phyloP scores from a whole-genome alignment of 37 sponge, comb jelly and placozoan genomes.

The Diacarnus erythraeanus region DNA sequence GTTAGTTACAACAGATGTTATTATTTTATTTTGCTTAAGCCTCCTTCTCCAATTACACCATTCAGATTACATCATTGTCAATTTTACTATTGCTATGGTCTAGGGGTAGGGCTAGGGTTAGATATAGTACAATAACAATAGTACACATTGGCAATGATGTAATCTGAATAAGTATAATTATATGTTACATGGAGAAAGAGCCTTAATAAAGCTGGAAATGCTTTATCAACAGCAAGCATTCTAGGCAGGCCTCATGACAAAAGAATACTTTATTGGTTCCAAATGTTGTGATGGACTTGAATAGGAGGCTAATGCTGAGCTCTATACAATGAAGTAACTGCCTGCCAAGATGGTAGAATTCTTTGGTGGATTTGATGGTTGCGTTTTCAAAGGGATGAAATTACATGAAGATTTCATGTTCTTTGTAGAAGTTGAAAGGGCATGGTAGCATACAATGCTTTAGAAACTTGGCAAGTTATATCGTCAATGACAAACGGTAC shows the following conservation, averaged over 20 bases:
- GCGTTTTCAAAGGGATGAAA: not conserved
- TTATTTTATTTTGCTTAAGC: no score
- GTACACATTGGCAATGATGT: no score
- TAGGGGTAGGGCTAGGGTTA: no score
- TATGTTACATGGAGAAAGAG: no score
- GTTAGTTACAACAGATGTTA: not conserved
- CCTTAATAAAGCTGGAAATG: not conserved
- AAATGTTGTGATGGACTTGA: conserved; percentile 38
- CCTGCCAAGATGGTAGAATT: conserved; percentile 44
- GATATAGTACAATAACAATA: no score
- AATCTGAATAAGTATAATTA: no score
- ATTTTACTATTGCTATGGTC: no score
- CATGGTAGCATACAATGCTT: conserved; percentile 17
- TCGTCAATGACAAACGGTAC: conserved; percentile 46
- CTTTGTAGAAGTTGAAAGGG: conserved; percentile 18
- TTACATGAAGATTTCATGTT: not conserved
- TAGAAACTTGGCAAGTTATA: conserved; percentile 32
- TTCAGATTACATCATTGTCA: no score
- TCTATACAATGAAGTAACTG: conserved; percentile 43
- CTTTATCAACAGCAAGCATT: not conserved
- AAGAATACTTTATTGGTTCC: conserved; percentile 21
- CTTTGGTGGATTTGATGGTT: not conserved
- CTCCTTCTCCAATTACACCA: no score
- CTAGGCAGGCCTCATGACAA: conserved; percentile 5
- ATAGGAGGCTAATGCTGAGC: not conserved